phyloP scores from a whole-genome alignment of 2,113 vertebrate species.

The Harpagus bidentatus region DNA sequence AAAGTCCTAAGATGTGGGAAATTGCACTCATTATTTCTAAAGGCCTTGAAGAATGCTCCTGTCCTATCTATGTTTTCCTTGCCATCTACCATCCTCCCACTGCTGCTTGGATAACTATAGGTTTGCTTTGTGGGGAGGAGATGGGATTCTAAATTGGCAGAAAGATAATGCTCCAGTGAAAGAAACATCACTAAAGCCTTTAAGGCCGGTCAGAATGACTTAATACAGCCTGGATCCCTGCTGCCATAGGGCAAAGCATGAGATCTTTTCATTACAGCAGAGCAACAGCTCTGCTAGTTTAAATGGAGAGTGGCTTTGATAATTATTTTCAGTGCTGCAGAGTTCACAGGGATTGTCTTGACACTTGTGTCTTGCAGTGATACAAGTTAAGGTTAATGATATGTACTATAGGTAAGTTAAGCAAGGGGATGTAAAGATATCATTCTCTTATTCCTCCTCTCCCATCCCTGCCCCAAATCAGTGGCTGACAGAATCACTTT shows the following conservation, averaged over 20 bases:
- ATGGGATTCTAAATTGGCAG: slow-evolving; percentile 11
- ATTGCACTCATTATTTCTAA: not conserved
- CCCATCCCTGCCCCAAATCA: accelerated
- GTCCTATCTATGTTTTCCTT: not conserved
- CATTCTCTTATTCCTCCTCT: not conserved
- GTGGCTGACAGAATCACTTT: not conserved
- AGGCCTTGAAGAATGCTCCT: not conserved
- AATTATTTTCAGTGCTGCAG: not conserved
- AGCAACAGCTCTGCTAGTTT: not conserved
- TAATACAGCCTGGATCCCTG: not conserved
- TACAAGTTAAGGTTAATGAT: not conserved
- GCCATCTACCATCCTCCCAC: not conserved
- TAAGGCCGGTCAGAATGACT: not conserved
- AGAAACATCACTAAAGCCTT: slow-evolving; percentile 35
- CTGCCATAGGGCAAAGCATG: not conserved
- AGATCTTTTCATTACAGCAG: not conserved
- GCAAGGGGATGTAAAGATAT: not conserved
- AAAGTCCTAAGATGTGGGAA: not conserved
- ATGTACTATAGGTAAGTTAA: not conserved
- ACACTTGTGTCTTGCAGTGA: not conserved
- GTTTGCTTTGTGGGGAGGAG: slow-evolving; percentile 7
- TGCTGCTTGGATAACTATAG: not conserved
- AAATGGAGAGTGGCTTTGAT: not conserved
- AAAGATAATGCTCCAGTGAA: not conserved
- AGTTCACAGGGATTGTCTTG: not conserved